Base-by-base conservation (phyloP, 2,797 vertebrate species). In the Esox lucius region DNA sequence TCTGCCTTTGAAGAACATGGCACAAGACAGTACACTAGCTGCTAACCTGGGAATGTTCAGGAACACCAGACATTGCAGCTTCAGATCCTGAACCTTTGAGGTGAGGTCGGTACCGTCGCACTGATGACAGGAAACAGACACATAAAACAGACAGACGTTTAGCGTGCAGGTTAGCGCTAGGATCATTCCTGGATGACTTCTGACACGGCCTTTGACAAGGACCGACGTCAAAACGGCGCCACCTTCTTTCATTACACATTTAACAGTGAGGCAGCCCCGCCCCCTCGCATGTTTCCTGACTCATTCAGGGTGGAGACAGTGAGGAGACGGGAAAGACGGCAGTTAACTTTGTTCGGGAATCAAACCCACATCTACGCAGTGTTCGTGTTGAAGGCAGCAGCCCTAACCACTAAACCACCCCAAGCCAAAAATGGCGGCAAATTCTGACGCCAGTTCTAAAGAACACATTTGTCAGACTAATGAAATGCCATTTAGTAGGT, bases 51-150 rank as follows among this genome's bases (percentile, higher is more conserved):
- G 97, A 84, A 98, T 98, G 90, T 98, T 98, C 84, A 98, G 95
- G 88, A 98, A 98, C 78, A 98, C 96, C 62, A 98, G 88, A 87
- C 97, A 98, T 87, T 98, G 97, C 28, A 97, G 95, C 85, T 98
- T 98, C 80, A 98, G 89, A 78, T 98, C 97, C 87, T 98, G 97
- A 75, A 98, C 96, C 90, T 98, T 98, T 51, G 96, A 94, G 12
- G 97, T 98, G 86, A 98, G 83, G 91, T 98, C 97, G 13, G 87
- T 93, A 19, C 95, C 97, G 0, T 98, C 97, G 56, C 97, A 98
- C 97, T 98, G 82, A 9, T 13, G 79, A 53, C 13, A 15, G 8
- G 26, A 12, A 48, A 42, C 0, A 28, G 28, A 53, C 17, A 69
- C 42, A 75, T 28, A 19, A 15, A 42, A 70, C 42, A 42, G 22